Percentiles rank a stretch among this genome's conserved stretches.
phyloP scores from a whole-genome alignment of 2,113 vertebrate species.

The Corydoras maculifer region DNA sequence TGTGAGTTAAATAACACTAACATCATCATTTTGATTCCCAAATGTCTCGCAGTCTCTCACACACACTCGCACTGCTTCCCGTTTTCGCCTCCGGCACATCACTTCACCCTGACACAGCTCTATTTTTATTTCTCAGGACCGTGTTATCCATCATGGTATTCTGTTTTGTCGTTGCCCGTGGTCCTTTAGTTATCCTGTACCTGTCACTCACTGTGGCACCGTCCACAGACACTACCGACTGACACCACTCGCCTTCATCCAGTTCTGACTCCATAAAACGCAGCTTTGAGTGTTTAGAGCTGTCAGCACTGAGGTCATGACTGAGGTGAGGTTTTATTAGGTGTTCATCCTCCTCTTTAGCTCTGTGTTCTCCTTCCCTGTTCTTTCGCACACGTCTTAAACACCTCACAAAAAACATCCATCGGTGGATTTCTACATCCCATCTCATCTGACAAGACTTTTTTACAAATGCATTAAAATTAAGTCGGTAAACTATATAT shows the following conservation, averaged over 20 bases:
- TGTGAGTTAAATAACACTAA: background rate
- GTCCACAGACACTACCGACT: background rate
- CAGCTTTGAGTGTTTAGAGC: background rate
- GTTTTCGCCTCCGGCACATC: slow-evolving; percentile 1
- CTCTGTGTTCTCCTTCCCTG: background rate
- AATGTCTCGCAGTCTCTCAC: background rate
- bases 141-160: slow-evolving; percentile 2
- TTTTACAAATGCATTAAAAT: no score
- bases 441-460: no score
- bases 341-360: no score
- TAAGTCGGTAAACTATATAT: no score
- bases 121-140: slow-evolving; percentile 25
- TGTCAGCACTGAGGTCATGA: background rate
- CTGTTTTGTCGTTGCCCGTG: slow-evolving; percentile 20
- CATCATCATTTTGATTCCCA: background rate
- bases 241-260: slow-evolving; percentile 3
- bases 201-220: slow-evolving; percentile 3
- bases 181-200: slow-evolving; percentile 5
- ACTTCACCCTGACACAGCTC: slow-evolving; percentile 3
- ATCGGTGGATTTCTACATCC: background rate
- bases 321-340: background rate
- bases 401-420: background rate
- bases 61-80: slow-evolving; percentile 1
- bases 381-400: background rate
- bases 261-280: slow-evolving; percentile 6